Evolutionary conservation across 2,797 vertebrate genomes (phyloP).

Genomic region (Erithacus rubecula): DNA sequence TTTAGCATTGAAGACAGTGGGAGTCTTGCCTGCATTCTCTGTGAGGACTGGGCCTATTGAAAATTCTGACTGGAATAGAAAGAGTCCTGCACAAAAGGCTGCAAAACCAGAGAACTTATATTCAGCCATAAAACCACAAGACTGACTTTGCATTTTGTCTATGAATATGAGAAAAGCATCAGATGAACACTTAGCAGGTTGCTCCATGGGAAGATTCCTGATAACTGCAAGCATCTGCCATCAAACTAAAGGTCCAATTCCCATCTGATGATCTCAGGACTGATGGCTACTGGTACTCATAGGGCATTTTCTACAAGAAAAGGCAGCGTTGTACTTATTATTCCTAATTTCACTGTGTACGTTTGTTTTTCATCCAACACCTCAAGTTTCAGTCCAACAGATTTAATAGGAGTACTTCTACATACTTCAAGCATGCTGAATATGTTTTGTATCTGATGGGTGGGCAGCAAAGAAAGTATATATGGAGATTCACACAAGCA

Average conservation of each 20-base stretch:
- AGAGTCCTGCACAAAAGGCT: neutral
- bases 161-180: neutral
- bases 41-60: neutral
- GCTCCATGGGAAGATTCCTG: neutral
- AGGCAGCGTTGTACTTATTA: neutral
- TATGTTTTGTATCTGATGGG: neutral
- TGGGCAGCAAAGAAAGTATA: neutral
- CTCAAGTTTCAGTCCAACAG: neutral
- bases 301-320: neutral
- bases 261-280: neutral
- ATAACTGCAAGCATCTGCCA: neutral
- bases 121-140: neutral
- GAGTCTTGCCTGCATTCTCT: neutral
- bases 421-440: neutral
- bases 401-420: neutral
- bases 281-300: neutral
- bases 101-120: neutral
- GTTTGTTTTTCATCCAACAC: neutral
- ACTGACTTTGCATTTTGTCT: neutral
- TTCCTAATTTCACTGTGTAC: neutral
- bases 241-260: neutral
- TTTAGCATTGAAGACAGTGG: neutral
- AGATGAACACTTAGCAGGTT: neutral
- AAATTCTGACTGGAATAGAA: slow-evolving; percentile 1
- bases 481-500: neutral